A percentile compares a stretch with the other conserved stretches of the same genome.
Conservation (phyloP, 2,888 invertebrate species). For the Therioaphis trifolii region DNA sequence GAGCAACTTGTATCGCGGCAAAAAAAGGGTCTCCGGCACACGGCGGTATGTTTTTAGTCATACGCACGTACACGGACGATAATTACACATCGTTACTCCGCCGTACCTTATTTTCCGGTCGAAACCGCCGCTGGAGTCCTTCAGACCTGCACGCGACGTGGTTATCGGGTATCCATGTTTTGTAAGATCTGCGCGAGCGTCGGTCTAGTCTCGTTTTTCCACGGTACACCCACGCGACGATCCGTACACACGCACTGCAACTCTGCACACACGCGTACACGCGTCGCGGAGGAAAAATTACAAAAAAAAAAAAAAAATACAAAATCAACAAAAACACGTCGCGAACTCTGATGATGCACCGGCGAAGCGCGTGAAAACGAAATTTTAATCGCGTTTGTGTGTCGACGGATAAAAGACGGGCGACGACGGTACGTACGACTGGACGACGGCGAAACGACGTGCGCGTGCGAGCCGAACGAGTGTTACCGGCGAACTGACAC, state of each 20-base stretch:
- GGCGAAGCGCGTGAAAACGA: neutral
- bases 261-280: neutral
- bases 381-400: neutral
- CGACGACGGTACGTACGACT: neutral
- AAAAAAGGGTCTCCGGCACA: neutral
- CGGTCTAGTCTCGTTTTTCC: no score
- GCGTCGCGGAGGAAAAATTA: no score
- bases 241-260: neutral
- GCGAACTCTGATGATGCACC: neutral
- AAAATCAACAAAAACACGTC: no score
- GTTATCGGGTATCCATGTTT: no score
- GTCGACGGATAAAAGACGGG: neutral
- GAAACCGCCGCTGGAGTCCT: no score
- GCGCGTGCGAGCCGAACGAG: neutral
- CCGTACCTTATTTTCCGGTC: no score
- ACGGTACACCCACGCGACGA: neutral
- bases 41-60: neutral
- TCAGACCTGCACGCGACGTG: no score
- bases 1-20: no score
- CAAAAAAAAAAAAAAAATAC: no score
- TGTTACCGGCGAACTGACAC: constrained; percentile 46
- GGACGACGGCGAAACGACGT: neutral
- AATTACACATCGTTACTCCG: neutral
- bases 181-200: no score
- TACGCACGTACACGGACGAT: neutral